A percentile compares a stretch with the other conserved stretches of the same genome.
These are phyloP conservation scores for Drosophila pandora DNA, from an alignment of 1,140 invertebrate species.

Conservation along the genomic window DNA sequence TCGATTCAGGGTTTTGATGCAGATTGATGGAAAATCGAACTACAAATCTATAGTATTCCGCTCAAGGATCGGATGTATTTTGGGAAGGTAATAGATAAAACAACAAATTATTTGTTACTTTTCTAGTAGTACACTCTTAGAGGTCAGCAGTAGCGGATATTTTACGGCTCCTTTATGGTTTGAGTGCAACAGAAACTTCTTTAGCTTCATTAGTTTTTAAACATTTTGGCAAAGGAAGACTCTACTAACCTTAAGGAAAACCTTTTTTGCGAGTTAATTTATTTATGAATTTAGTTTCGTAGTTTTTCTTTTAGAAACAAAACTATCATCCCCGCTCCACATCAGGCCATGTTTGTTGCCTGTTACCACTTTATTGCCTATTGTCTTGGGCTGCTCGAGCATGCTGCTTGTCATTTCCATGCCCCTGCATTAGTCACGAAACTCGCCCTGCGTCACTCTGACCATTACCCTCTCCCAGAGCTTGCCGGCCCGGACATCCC, in stretches of 20 bases:
- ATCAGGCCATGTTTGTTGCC: constrained; percentile 2
- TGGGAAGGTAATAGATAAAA: no score
- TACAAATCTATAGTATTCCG: no score
- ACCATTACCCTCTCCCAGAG: constrained; percentile 29
- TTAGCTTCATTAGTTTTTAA: neutral
- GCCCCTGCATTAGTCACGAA: constrained; percentile 53
- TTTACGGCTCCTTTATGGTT: constrained; percentile 54
- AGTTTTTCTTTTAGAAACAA: neutral
- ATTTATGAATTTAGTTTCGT: neutral
- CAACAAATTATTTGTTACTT: constrained; percentile 63
- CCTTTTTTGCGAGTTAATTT: neutral
- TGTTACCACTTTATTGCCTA: constrained; percentile 24
- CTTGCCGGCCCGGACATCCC: constrained; percentile 13
- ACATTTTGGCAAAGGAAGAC: no score
- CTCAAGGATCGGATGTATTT: no score
- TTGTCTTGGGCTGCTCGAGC: constrained; percentile 36
- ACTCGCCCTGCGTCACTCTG: constrained; percentile 20
- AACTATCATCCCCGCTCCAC: neutral
- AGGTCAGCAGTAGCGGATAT: constrained; percentile 32
- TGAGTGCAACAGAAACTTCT: constrained; percentile 28
- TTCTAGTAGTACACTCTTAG: constrained; percentile 29
- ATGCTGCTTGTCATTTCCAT: constrained; percentile 40
- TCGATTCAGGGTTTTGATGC: no score
- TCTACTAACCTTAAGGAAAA: neutral
- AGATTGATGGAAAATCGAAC: no score